Base-by-base conservation (phyloP, 2,888 invertebrate species). In the Acleris sparsana region DNA sequence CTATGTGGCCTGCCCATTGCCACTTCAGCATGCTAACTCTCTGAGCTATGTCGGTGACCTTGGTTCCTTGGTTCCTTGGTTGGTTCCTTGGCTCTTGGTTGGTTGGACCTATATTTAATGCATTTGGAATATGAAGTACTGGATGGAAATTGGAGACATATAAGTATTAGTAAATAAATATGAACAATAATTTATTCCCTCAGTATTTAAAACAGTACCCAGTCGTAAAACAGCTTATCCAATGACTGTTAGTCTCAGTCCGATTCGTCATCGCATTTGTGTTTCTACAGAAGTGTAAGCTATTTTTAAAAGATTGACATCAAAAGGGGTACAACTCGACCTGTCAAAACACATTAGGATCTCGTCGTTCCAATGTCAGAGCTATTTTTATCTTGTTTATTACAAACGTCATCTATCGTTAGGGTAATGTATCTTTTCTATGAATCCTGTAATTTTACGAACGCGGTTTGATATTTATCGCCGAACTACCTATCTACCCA, bases 81-180 rank as follows among this genome's bases (percentile, higher is more conserved):
- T n/a, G n/a, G n/a, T n/a, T n/a, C n/a, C n/a, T n/a, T n/a, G n/a
- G n/a, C n/a, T n/a, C n/a, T n/a, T n/a, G n/a, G n/a, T n/a, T n/a
- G n/a, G n/a, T n/a, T n/a, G n/a, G n/a, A n/a, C n/a, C 52, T 57
- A n/a, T 49, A 25, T 52, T 29, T 22, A 43, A 64, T 48, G 44
- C n/a, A n/a, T 44, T 44, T 44, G 1, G n/a, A n/a, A n/a, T 13
- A 44, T n/a, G 5, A n/a, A 5, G 44, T n/a, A 3, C 6, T 44
- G 13, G n/a, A n/a, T n/a, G n/a, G n/a, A n/a, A 44, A 44, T 44
- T 44, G n/a, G n/a, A 44, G 7, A 1, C n/a, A n/a, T 1, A 7
- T 17, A 6, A 16, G 39, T 13, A 39, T 1, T 39, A 39, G 13
- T 39, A 39, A 7, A 46, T 46, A 46, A n/a, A 46, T 17, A 0